Conservation (phyloP, 2,113 vertebrate genomes). For the Meriones unguiculatus region DNA sequence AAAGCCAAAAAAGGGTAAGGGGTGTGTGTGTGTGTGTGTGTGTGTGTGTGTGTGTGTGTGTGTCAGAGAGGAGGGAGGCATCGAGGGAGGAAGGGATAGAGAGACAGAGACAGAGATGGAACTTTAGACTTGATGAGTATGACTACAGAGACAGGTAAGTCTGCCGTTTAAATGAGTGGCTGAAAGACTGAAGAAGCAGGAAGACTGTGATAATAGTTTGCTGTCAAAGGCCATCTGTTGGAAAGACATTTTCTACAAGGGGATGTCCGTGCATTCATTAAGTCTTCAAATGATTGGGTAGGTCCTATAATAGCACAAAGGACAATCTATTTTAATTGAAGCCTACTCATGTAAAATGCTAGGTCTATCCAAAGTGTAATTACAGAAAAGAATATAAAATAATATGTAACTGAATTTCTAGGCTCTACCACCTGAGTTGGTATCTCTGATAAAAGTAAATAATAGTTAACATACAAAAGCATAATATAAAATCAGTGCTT, state of each 20-base stretch:
- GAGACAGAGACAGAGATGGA: background rate
- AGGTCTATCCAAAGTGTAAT: background rate
- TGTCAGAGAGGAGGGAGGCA: background rate
- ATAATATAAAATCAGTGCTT: background rate
- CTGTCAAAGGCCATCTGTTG: background rate
- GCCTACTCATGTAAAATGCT: slow-evolving; percentile 3
- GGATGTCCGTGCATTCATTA: background rate
- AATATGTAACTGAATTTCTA: background rate
- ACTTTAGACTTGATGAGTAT: background rate
- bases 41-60: too few relatives aligned
- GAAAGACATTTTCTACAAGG: background rate
- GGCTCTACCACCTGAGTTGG: background rate
- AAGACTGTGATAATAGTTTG: background rate
- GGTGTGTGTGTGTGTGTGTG: too few relatives aligned
- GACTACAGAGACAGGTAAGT: too few relatives aligned
- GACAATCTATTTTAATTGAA: background rate
- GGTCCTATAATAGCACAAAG: background rate
- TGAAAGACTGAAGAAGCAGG: background rate
- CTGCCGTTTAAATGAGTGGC: background rate
- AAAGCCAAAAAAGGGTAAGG: background rate
- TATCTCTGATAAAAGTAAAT: background rate
- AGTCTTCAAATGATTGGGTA: background rate
- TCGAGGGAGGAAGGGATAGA: background rate
- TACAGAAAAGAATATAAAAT: background rate
- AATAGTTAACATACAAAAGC: background rate